Percentiles rank a stretch among this genome's conserved stretches.
phyloP scores from a whole-genome alignment of 2,113 vertebrate genomes.

The Ophiodon elongatus region DNA sequence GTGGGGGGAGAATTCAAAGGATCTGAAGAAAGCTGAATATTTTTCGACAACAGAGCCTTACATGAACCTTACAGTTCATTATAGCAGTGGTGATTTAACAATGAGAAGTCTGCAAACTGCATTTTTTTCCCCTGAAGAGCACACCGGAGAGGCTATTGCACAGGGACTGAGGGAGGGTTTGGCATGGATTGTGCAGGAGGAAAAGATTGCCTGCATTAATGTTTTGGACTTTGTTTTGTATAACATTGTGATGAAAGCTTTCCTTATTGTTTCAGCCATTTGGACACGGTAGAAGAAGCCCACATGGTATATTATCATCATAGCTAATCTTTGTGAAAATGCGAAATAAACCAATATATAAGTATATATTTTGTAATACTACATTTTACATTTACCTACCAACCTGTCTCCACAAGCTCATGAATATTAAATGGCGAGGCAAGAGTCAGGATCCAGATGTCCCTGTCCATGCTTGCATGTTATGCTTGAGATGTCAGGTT shows the following conservation, averaged over 20 bases:
- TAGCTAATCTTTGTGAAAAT: not conserved
- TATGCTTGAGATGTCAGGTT: not conserved
- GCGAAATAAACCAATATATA: not conserved
- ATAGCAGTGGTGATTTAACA: slow-evolving; percentile 55
- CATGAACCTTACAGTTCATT: slow-evolving; percentile 54
- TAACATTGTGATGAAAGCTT: slow-evolving; percentile 3
- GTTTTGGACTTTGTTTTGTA: slow-evolving; percentile 23
- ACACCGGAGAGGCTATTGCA: slow-evolving; percentile 48
- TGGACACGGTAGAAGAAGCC: not conserved
- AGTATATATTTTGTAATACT: not conserved
- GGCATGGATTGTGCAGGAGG: slow-evolving; percentile 22
- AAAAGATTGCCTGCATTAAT: slow-evolving; percentile 30
- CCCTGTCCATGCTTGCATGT: not conserved
- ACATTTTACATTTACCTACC: not conserved
- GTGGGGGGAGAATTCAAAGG: slow-evolving; percentile 22
- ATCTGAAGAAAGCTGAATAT: slow-evolving; percentile 28
- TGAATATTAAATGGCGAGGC: not conserved
- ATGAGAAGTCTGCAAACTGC: slow-evolving; percentile 48
- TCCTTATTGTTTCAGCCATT: slow-evolving; percentile 3
- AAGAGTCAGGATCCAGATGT: not conserved
- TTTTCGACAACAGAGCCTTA: slow-evolving; percentile 28
- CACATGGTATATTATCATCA: not conserved
- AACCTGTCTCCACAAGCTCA: not conserved
- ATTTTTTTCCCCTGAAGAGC: slow-evolving; percentile 24
- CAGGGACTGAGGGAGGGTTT: slow-evolving; percentile 46